A percentile compares a stretch with the other conserved stretches of the same genome.
phyloP scores from a whole-genome alignment of 2,113 vertebrate species.

The Hippolais icterina region DNA sequence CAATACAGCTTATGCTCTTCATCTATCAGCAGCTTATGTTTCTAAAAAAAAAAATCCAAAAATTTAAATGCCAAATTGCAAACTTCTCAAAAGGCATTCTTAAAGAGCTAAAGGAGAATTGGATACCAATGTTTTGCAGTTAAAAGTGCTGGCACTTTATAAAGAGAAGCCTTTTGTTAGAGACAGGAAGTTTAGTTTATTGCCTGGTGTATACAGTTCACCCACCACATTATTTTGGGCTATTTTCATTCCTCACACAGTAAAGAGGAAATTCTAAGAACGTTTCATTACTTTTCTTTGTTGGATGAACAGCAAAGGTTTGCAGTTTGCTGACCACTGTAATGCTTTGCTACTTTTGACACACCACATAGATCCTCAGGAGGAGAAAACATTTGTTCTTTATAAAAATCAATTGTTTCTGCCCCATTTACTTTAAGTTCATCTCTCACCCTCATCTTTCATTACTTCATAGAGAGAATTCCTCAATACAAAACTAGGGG shows the following conservation, averaged over 20 bases:
- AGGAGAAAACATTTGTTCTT: slow-evolving; percentile 4
- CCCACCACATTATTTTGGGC: slow-evolving; percentile 57
- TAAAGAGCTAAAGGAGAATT: slow-evolving; percentile 38
- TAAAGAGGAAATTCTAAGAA: slow-evolving; percentile 54
- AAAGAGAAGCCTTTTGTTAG: slow-evolving; percentile 62
- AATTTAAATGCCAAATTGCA: slow-evolving; percentile 4
- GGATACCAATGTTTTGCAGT: slow-evolving; percentile 41
- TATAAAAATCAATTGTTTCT: slow-evolving; percentile 6
- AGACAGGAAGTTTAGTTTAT: slow-evolving; percentile 63
- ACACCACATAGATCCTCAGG: not conserved
- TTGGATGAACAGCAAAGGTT: slow-evolving; percentile 33
- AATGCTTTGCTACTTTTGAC: slow-evolving; percentile 39
- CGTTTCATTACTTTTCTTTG: slow-evolving; percentile 54
- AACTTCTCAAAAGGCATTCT: slow-evolving; percentile 29
- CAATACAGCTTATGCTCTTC: not conserved
- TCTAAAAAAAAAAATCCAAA: not conserved
- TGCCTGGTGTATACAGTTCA: slow-evolving; percentile 57
- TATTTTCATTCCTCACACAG: slow-evolving; percentile 65
- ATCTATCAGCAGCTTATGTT: slow-evolving; percentile 29
- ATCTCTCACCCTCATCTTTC: not conserved
- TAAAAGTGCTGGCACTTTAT: slow-evolving; percentile 51
- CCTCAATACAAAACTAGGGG: not conserved
- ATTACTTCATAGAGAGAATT: not conserved
- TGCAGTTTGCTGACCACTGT: slow-evolving; percentile 31
- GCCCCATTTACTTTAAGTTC: not conserved